A percentile compares a stretch with the other conserved stretches of the same genome.
Conservation (phyloP, 1,140 invertebrate species). For the Cephus cinctus region DNA sequence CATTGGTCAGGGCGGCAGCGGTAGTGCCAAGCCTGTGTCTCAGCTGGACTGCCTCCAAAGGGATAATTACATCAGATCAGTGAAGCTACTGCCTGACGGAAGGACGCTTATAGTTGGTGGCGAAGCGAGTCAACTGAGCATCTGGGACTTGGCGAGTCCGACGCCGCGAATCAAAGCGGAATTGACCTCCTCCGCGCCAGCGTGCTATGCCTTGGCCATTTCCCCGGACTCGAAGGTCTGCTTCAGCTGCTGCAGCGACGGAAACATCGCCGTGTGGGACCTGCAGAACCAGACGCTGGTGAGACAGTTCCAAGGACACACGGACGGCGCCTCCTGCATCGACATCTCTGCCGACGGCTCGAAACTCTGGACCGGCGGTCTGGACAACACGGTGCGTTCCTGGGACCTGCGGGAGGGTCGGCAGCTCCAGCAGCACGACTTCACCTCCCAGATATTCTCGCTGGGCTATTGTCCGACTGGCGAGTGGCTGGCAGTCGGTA, state of each 20-base stretch:
- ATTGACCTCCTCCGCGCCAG: constrained; percentile 88
- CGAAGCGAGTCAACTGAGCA: constrained; percentile 85
- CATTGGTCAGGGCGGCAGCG: constrained; percentile 68
- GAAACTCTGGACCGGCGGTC: constrained; percentile 94
- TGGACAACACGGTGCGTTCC: constrained; percentile 91
- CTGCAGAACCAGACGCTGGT: constrained; percentile 91
- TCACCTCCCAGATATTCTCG: constrained; percentile 89
- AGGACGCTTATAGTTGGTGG: constrained; percentile 89
- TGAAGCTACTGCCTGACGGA: constrained; percentile 88
- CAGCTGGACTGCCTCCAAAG: constrained; percentile 83
- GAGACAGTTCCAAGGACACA: constrained; percentile 89
- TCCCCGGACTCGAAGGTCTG: constrained; percentile 90
- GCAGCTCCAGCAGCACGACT: constrained; percentile 87
- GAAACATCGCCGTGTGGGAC: constrained; percentile 97
- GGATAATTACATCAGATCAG: constrained; percentile 89
- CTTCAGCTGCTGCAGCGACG: constrained; percentile 96
- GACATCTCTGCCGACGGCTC: constrained; percentile 94
- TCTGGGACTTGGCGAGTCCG: constrained; percentile 84
- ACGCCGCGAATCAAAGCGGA: constrained; percentile 91
- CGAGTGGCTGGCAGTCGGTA: constrained; percentile 97
- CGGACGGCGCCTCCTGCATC: constrained; percentile 95
- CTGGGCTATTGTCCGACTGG: constrained; percentile 97
- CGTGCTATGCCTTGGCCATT: constrained; percentile 89
- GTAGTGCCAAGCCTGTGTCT: constrained; percentile 71
- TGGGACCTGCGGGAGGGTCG: constrained; percentile 92